Evolutionary conservation across 2,888 invertebrate genomes (phyloP).

Genomic region (Dioctria rufipes): DNA sequence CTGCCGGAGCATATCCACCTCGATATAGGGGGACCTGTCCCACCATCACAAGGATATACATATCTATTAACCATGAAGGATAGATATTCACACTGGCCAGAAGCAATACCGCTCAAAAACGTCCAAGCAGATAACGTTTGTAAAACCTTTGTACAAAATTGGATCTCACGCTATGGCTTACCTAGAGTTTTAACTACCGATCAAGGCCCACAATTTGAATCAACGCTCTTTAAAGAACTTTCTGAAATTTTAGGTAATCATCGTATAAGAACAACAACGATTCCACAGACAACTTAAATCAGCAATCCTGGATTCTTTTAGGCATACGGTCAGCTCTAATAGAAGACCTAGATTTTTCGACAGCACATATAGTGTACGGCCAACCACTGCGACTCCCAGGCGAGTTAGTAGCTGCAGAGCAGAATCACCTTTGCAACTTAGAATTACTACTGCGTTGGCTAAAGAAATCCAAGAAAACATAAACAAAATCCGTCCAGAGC

Average conservation of each 20-base stretch:
- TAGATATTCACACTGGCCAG: constrained; percentile 53
- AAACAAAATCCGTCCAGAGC: not conserved
- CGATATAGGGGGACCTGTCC: constrained; percentile 53
- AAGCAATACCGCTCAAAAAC: constrained; percentile 51
- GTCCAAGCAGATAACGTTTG: constrained; percentile 48
- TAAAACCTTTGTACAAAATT: too few species aligned
- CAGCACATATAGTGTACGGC: too few species aligned
- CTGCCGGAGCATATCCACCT: constrained; percentile 49
- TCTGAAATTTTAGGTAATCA: constrained; percentile 33
- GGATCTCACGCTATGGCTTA: constrained; percentile 53
- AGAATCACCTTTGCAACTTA: not conserved
- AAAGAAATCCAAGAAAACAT: not conserved
- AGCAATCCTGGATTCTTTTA: constrained; percentile 30
- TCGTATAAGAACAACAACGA: constrained; percentile 41
- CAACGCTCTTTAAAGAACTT: constrained; percentile 36
- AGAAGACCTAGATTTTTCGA: too few species aligned
- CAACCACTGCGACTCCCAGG: too few species aligned
- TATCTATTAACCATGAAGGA: constrained; percentile 35
- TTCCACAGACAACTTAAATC: constrained; percentile 53
- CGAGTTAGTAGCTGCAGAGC: too few species aligned
- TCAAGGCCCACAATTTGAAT: constrained; percentile 49
- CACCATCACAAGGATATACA: not conserved
- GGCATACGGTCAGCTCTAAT: too few species aligned
- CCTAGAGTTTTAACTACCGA: constrained; percentile 37
- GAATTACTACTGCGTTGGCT: not conserved